Base-by-base conservation (phyloP, 2,113 vertebrate genomes). In the Panthera tigris region DNA sequence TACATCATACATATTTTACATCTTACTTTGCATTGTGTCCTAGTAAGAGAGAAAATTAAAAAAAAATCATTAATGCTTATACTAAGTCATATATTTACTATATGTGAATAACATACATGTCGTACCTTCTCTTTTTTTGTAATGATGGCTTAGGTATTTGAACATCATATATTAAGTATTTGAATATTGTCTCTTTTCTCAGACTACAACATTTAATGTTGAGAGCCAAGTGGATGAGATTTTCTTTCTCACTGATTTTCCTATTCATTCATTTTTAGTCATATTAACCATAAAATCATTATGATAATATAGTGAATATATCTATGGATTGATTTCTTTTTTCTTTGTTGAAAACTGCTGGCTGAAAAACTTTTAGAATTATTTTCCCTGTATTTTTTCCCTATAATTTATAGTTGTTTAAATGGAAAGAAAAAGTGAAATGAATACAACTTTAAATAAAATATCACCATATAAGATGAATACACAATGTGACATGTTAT, bases 161-260 rank as follows among this genome's bases (percentile, higher is more conserved):
- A 84, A 69, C 39, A 93, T 9, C 29, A n/a, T 41, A 76, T 73
- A 55, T 87, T 84, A 94, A 21, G 3, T 63, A 93, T 91, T 63
- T 95, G 36, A 95, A 79, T 39, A 84, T 65, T 33, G 19, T 74
- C 41, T 76, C 4, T 93, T 94, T 93, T 94, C 85, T 95, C 36
- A 83, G 33, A 57, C 6, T 39, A 29, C 1, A 71, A 5, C 4
- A 92, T 87, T 69, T 81, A 31, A 55, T 74, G 15, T 69, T 85
- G 61, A 91, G 25, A 94, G n/a, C 2, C n/a, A 89, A 39, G 11
- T 91, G 18, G 5, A 82, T 91, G 29, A 73, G 9, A 86, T 89
- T 96, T 76, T 91, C 36, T 41, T 94, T 65, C n/a, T 71, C 36
- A 55, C 13, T 92, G n/a, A 80, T 89, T 97, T 93, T 92, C 12